Evolutionary conservation across 1,140 invertebrate species (phyloP).

Genomic region (Rhizoglyphus robini): DNA sequence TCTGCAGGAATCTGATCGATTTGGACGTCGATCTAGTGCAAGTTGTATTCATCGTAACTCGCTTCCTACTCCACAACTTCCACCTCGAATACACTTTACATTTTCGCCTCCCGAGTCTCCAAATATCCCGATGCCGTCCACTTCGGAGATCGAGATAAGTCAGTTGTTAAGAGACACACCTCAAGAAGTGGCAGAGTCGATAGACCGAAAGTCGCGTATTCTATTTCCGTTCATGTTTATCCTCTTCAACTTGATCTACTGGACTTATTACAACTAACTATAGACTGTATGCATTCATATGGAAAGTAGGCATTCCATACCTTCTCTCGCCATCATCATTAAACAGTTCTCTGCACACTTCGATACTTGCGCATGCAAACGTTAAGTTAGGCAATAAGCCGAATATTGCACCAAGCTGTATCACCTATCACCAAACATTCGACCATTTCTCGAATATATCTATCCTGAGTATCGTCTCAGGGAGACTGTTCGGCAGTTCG

Average conservation of each 20-base stretch:
- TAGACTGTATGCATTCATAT: too few species aligned
- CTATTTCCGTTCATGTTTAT: slow-evolving; percentile 27
- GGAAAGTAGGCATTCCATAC: too few species aligned
- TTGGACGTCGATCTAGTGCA: background rate
- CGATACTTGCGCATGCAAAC: too few species aligned
- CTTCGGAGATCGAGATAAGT: background rate
- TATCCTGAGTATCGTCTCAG: too few species aligned
- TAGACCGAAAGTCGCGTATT: slow-evolving; percentile 26
- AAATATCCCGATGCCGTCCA: background rate
- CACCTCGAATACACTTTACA: background rate
- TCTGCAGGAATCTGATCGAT: background rate
- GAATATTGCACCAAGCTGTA: too few species aligned
- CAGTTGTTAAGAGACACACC: slow-evolving; percentile 13
- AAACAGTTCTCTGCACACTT: too few species aligned
- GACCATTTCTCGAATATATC: too few species aligned
- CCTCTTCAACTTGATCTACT: slow-evolving; percentile 29
- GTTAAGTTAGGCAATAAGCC: too few species aligned
- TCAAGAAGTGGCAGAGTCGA: slow-evolving; percentile 11
- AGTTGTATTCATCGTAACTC: too few species aligned
- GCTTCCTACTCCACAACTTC: background rate
- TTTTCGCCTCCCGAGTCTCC: background rate
- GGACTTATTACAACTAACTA: slow-evolving; percentile 24
- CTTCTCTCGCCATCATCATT: too few species aligned
- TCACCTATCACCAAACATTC: too few species aligned
- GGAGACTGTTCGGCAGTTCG: too few species aligned